These are phyloP conservation scores for Hyperoplus immaculatus DNA, from an alignment of 2,797 vertebrate species.

Conservation along the genomic window DNA sequence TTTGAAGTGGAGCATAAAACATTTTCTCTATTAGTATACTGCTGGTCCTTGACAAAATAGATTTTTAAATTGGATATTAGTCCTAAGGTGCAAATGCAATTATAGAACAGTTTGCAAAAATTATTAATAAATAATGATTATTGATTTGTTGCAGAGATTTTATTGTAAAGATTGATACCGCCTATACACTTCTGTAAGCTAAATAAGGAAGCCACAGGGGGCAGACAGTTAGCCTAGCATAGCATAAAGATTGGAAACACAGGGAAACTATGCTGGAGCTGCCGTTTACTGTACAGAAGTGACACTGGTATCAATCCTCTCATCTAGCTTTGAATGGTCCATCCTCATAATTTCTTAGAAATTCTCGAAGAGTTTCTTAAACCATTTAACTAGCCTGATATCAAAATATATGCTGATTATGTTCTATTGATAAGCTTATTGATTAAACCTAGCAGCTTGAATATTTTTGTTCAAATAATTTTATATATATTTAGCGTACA, in stretches of 20 bases:
- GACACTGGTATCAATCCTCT: neutral
- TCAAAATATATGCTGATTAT: neutral
- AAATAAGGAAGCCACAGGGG: neutral
- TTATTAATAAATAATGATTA: neutral
- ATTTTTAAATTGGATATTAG: slow-evolving; percentile 5
- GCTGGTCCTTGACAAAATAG: neutral
- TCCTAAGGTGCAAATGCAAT: neutral
- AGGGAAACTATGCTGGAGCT: too few relatives aligned
- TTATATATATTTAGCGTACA: neutral
- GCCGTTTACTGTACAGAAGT: too few relatives aligned
- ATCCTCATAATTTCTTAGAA: too few relatives aligned
- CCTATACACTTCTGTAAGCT: neutral
- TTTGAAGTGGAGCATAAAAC: slow-evolving; percentile 6
- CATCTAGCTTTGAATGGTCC: neutral
- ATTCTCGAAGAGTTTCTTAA: neutral
- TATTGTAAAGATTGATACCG: neutral
- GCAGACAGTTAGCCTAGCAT: neutral
- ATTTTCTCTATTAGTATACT: neutral
- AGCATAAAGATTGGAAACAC: neutral
- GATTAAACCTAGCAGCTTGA: too few relatives aligned
- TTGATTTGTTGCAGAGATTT: neutral
- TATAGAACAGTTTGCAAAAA: too few relatives aligned
- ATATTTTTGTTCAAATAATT: too few relatives aligned
- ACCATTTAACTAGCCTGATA: neutral
- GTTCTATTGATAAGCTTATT: too few relatives aligned